A percentile compares a stretch with the other conserved stretches of the same genome.
Evolutionary conservation across 2,888 invertebrate species (phyloP).

Genomic region (Ecliptopera silaceata): DNA sequence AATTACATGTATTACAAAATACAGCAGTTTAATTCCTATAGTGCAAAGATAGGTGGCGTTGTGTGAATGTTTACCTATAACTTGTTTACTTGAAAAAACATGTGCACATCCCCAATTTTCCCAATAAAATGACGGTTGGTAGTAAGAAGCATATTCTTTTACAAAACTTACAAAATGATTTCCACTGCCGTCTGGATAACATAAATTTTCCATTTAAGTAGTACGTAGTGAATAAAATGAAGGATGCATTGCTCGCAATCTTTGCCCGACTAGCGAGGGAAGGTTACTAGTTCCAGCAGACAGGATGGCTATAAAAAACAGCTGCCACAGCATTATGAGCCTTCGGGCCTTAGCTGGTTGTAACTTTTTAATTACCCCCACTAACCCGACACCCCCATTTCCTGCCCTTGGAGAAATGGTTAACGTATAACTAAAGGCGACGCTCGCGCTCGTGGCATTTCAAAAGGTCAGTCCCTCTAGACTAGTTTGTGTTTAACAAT

Average conservation of each 20-base stretch:
- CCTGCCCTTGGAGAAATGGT: background rate
- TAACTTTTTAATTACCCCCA: constrained; percentile 25
- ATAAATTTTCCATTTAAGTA: background rate
- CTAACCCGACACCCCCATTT: constrained; percentile 5
- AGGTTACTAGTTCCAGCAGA: constrained; percentile 8
- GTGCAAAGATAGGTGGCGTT: too few species aligned
- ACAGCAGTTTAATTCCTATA: too few species aligned
- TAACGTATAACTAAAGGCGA: background rate
- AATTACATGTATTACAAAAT: too few species aligned
- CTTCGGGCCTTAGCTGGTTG: constrained; percentile 3
- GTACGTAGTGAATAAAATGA: background rate
- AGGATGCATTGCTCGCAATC: constrained; percentile 8
- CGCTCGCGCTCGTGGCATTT: background rate
- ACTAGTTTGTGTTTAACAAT: background rate
- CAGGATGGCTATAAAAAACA: constrained; percentile 11
- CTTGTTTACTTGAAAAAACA: too few species aligned
- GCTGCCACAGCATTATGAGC: constrained; percentile 15
- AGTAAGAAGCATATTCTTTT: too few species aligned
- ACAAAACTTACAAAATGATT: too few species aligned
- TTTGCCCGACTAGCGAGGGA: background rate
- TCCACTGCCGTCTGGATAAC: too few species aligned
- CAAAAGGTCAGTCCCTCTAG: too few species aligned
- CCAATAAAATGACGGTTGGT: too few species aligned
- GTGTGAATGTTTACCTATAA: too few species aligned
- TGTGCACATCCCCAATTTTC: too few species aligned